phyloP scores from a whole-genome alignment of 1,140 invertebrate genomes.

The Tetraneura akinire region DNA sequence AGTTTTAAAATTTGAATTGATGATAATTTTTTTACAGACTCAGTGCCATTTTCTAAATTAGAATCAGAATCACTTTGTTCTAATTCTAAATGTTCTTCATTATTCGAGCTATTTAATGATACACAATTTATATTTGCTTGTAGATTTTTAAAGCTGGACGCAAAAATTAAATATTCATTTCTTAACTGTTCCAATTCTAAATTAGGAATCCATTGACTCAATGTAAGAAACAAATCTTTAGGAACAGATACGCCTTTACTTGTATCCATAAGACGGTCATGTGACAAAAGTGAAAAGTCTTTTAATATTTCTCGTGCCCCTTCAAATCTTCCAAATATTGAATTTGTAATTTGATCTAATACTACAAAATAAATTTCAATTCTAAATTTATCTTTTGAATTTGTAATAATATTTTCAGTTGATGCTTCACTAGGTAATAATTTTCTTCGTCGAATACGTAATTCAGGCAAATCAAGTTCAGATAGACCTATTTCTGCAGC shows the following conservation, averaged over 20 bases:
- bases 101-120: too few species aligned
- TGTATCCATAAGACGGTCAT: neutral
- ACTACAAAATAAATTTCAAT: too few species aligned
- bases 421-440: too few species aligned
- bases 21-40: neutral
- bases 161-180: neutral
- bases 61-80: too few species aligned
- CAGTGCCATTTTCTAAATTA: too few species aligned
- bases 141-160: neutral
- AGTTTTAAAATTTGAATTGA: conserved; percentile 12
- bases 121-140: neutral
- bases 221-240: neutral
- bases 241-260: neutral
- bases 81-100: too few species aligned
- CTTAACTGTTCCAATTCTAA: neutral
- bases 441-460: too few species aligned
- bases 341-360: conserved; percentile 3
- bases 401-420: too few species aligned
- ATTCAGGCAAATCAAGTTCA: too few species aligned
- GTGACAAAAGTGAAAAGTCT: neutral
- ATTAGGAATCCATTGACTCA: neutral
- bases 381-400: too few species aligned
- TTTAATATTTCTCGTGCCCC: neutral
- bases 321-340: neutral
- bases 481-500: too few species aligned